phyloP scores from a whole-genome alignment of 1,140 invertebrate genomes.

The Lepidurus packardi region DNA sequence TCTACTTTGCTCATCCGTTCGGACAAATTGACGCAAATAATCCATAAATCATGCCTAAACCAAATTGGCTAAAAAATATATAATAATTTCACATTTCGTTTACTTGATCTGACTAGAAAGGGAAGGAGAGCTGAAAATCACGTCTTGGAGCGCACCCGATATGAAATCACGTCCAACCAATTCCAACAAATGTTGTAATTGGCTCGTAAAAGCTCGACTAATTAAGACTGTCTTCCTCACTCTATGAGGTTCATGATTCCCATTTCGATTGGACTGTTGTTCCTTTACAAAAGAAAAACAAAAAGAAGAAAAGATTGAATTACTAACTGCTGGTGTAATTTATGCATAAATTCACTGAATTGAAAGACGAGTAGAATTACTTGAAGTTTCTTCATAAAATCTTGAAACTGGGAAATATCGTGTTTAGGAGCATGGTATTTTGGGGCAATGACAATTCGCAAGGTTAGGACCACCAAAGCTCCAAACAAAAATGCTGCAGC shows the following conservation, averaged over 20 bases:
- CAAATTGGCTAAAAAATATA: constrained; percentile 33
- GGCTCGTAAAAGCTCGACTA: constrained; percentile 71
- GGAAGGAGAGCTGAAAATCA: constrained; percentile 53
- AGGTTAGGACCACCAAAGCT: neutral
- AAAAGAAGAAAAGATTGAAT: too few species aligned
- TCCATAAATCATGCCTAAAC: constrained; percentile 75
- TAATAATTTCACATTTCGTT: constrained; percentile 35
- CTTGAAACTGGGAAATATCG: neutral
- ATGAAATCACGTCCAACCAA: constrained; percentile 72
- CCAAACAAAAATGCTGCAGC: neutral
- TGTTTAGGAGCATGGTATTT: neutral
- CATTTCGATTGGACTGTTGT: neutral
- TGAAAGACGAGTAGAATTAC: neutral
- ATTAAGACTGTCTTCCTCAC: constrained; percentile 56
- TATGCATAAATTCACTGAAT: too few species aligned
- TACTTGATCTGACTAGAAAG: constrained; percentile 48
- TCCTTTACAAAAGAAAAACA: neutral
- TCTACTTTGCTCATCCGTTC: constrained; percentile 66
- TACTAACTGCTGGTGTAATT: too few species aligned
- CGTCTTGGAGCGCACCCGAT: constrained; percentile 62
- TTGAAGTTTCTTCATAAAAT: neutral
- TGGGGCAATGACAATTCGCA: neutral
- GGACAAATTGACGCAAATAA: constrained; percentile 66
- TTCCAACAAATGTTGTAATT: constrained; percentile 75
- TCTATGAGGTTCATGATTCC: neutral